Evolutionary conservation across 2,888 invertebrate species (phyloP), one percentile per base, ranked within the genome.

Genomic region (Nezara viridula): DNA sequence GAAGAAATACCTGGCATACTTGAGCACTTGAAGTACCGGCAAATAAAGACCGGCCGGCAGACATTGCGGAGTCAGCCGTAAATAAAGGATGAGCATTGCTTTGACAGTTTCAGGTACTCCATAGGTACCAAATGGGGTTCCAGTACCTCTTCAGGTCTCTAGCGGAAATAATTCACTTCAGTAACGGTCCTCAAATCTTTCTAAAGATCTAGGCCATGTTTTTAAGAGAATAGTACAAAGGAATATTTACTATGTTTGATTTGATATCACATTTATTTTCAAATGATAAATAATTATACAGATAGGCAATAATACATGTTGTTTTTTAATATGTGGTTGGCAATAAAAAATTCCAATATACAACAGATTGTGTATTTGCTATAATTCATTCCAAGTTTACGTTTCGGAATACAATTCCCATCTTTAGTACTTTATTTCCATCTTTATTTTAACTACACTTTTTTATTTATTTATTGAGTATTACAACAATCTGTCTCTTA

Each of bases 141-240:
- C 32, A 19, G 66, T 73, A 73, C 66, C 37, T 73, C 66, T 73
- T 21, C 6, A 21, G 37, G 6, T 19, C 66, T 37, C 66, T 37
- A 73, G 66, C 32, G 66, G 66, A 73, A 73, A 73, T 73, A 73
- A 73, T 73, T 37, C 37, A 37, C 19, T 73, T 73, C 66, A 73
- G 19, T 73, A 73, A 73, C 66, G 66, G 66, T 73, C 32, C 37
- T 7, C 7, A 32, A 37, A 73, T 73, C 66, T 73, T 73, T 73
- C 66, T 73, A 6, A 66, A 66, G 66, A 32, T 66, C 7, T 37
- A 73, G 32, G 9, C 37, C 19, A 37, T 37, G 32, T 73, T 73
- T 37, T 73, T 19, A 21, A 19, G 27, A 16, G 6, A 60, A 32
- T n/a, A n/a, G 24, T 55, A 5, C 9, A n/a, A 32, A 27, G 3